Evolutionary conservation across 2,888 invertebrate genomes (phyloP), one percentile per base, ranked within the genome.

Genomic region (Acanthopleura granulata): DNA sequence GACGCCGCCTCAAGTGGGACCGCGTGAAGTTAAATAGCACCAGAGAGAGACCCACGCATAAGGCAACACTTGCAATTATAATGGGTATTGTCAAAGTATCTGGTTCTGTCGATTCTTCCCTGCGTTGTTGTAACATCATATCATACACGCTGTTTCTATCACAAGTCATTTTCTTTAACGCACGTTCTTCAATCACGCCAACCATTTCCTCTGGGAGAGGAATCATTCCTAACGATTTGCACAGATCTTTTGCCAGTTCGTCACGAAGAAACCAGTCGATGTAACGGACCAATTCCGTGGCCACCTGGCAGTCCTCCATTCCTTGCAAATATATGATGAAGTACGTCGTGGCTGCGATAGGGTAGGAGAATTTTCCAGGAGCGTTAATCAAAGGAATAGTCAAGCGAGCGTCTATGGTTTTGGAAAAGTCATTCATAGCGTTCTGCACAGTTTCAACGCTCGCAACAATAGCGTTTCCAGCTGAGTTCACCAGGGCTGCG

Each of bases 311-410:
- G 70, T 83, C 76, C 15, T n/a, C 69, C 77, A 80, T 83, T n/a
- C 62, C 69, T 1, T 78, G 78, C 73, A 75, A 76, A n/a, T 80
- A 78, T 0, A 88, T 76, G 50, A 89, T 80, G 73, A 89, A 79
- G 78, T 87, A 88, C 0, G 88, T 86, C 76, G 83, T 89, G 4
- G 84, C 82, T 3, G 86, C 82, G 0, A 89, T 82, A 0, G 89
- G 89, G 66, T 87, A 88, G 12, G 83, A 76, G 25, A 71, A 27
- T 14, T 73, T 72, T 1, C 77, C 74, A 0, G 66, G 62, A 3
- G 77, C 75, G 73, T 86, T 83, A 0, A 81, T 76, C 14, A 87
- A 75, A 29, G 69, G 71, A 12, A 73, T 75, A 14, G 81, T 81
- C 70, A 84, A 62, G 15, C 61, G 50, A 25, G 73, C 50, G 12